Evolutionary conservation across 2,797 vertebrate species (phyloP).

Genomic region (Tadarida brasiliensis): DNA sequence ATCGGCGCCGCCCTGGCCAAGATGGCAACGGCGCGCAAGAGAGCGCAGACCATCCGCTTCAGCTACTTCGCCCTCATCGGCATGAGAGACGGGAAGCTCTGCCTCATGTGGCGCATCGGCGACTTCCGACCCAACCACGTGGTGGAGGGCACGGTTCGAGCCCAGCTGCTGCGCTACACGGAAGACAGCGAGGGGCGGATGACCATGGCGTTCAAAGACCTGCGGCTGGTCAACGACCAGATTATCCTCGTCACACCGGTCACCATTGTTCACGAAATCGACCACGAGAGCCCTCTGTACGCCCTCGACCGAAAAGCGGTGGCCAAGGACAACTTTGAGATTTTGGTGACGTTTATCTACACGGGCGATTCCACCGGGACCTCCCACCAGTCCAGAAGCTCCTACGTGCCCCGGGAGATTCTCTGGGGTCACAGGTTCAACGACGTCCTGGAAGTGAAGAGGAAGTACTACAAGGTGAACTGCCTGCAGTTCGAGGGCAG

Average conservation of each 20-base stretch:
- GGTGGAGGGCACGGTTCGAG: conserved; percentile 94
- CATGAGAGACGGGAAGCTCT: conserved; percentile 91
- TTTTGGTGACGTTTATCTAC: conserved; percentile 97
- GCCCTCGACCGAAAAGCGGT: conserved; percentile 91
- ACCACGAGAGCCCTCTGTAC: conserved; percentile 93
- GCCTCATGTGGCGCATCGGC: conserved; percentile 96
- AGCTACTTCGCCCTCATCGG: conserved; percentile 94
- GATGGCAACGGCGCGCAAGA: conserved; percentile 96
- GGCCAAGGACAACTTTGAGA: conserved; percentile 93
- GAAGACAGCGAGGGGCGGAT: conserved; percentile 91
- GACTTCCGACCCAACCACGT: conserved; percentile 96
- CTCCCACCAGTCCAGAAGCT: conserved; percentile 96
- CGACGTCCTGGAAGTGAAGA: conserved; percentile 92
- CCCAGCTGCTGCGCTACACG: conserved; percentile 92
- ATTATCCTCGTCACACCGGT: conserved; percentile 94
- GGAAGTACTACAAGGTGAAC: conserved; percentile 93
- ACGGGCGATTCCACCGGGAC: conserved; percentile 96
- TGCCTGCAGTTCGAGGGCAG: conserved; percentile 95
- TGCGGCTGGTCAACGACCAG: conserved; percentile 92
- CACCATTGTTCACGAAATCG: conserved; percentile 93
- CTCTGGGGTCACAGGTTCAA: conserved; percentile 97
- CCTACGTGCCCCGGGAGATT: conserved; percentile 94
- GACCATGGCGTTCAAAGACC: conserved; percentile 91
- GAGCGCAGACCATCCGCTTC: conserved; percentile 97
- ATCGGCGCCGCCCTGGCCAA: conserved; percentile 96